Base-by-base conservation (phyloP, 2,113 vertebrate species). In the Cottus gobio region DNA sequence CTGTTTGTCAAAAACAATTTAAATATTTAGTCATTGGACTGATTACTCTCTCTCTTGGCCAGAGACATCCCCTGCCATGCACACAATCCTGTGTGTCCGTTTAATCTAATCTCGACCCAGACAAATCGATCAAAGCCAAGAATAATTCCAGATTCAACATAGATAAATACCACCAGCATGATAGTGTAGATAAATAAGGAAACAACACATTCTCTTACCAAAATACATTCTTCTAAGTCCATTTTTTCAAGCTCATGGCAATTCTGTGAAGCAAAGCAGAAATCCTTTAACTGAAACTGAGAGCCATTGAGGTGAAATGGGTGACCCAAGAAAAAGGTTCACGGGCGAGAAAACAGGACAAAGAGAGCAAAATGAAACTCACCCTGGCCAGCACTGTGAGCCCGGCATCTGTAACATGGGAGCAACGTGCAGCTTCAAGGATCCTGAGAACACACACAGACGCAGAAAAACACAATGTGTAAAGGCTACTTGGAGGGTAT, bases 201-300 rank as follows among this genome's bases (percentile, higher is more conserved):
- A 52, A 70, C 1, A 7, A 70, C 10, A 60, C 42, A 68, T 77
- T 67, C 8, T 85, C 96, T 96, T 93, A 98, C 97, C 96, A 98
- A 94, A 93, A 97, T 94, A 90, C 97, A 97, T 89, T 98, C 97
- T 94, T 98, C 97, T 71, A 98, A 95, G 89, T 98, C 97, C 97
- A 98, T 97, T 95, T 98, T 98, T 94, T 98, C 96, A 89, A 98
- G 95, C 75, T 96, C 96, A 0, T 97, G 97, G 89, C 97, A 98
- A 79, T 97, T 98, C 97, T 94, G 86, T 83, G 69, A 83, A 72
- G 20, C 71, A 22, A 90, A 77, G 79, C 2, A 75, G 22, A 68
- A 77, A n/a, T 10, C 4, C 42, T 64, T 69, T 5, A 31, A 48
- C 54, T 31, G 6, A 56, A 56, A 44, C 0, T 71, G 12, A 72